phyloP scores from a whole-genome alignment of 2,113 vertebrate genomes.

The Chlamydotis undulata region DNA sequence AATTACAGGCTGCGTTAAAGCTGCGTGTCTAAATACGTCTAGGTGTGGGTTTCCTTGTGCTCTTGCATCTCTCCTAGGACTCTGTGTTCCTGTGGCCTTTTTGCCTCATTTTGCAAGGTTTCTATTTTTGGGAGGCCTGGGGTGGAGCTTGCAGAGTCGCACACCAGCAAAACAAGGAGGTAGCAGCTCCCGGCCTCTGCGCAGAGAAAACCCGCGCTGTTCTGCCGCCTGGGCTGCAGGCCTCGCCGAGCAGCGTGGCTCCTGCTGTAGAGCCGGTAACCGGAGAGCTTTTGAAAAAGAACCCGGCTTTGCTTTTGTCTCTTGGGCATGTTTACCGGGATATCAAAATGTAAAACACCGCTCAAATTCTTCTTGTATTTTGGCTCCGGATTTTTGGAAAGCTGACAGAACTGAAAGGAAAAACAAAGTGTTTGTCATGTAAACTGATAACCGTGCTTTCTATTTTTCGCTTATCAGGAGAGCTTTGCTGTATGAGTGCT shows the following conservation, averaged over 20 bases:
- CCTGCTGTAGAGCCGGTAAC: background rate
- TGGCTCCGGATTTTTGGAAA: conserved; percentile 48
- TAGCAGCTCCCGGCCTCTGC: background rate
- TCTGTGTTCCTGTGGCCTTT: conserved; percentile 51
- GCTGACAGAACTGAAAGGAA: conserved; percentile 47
- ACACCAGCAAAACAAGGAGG: conserved; percentile 47
- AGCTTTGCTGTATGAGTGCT: background rate
- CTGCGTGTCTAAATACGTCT: background rate
- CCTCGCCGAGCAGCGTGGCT: background rate
- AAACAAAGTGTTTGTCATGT: conserved; percentile 40
- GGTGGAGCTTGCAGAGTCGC: conserved; percentile 42
- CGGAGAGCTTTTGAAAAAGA: background rate
- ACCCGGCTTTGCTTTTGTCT: background rate
- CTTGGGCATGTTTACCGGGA: background rate
- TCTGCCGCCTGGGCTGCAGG: background rate
- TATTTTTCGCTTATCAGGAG: background rate
- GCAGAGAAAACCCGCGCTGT: background rate
- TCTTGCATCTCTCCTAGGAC: conserved; percentile 33
- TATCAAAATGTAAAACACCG: conserved; percentile 4
- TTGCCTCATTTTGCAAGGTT: conserved; percentile 69
- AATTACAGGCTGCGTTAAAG: conserved; percentile 8
- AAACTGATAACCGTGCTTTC: conserved; percentile 18
- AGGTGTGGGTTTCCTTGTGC: conserved; percentile 45
- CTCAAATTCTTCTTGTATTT: background rate
- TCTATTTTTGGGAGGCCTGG: conserved; percentile 60